Evolutionary conservation across 1,140 invertebrate species (phyloP), one percentile per base, ranked within the genome.

Genomic region (Drosophila nasuta): DNA sequence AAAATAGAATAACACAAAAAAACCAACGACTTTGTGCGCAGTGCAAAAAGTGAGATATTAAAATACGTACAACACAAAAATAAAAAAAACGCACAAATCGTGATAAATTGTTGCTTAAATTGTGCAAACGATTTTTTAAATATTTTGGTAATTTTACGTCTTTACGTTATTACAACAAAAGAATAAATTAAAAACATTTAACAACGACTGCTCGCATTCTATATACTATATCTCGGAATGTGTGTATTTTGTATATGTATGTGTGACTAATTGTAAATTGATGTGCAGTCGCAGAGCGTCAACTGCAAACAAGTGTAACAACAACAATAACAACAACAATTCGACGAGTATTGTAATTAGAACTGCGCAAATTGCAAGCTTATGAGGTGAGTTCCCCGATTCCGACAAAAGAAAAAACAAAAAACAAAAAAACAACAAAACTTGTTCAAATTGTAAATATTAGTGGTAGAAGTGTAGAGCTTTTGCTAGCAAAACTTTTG

Each of bases 101-200:
- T 87, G 82, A 87, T 87, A 74, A 87, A 87, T 88, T 77, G 88
- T 79, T 51, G 80, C 63, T 69, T 75, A 80, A 88, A 87, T 87
- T 87, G 82, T 83, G 82, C 83, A 87, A 87, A 88, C 79, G 77
- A 77, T 77, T 75, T 38, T 38, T 38, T 38, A 10, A 25, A 10
- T 38, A 1, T 33, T 85, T 80, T 74, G 81, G 56, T 79, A 68
- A 76, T 75, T 82, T 81, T 68, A 49, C 57, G 64, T 62, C 25
- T 57, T 70, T 64, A 66, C 65, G 35, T 57, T 57, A n/a, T 45
- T 65, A 57, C 17, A 59, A 59, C 4, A 45, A 45, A 46, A 46
- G 28, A 3, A 28, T 52, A 64, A 51, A 64, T 35, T 28, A 17
- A 28, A 60, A 74, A 75, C 58, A 65, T 54, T 74, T 74, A 69